Evolutionary conservation across 2,888 invertebrate species (phyloP), one percentile per base, ranked within the genome.

Genomic region (Acanthopleura granulata): DNA sequence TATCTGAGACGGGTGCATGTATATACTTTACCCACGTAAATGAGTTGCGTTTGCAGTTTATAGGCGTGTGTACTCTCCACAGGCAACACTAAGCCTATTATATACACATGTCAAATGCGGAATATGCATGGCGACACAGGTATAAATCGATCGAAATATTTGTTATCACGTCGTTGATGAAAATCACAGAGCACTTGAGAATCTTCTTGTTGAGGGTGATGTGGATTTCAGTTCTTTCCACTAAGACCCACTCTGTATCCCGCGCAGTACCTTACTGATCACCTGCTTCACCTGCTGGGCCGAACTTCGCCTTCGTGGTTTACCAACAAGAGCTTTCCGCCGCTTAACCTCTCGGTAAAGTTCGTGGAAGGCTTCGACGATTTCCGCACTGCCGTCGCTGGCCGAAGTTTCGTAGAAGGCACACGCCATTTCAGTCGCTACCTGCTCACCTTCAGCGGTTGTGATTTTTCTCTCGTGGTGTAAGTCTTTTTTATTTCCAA

Each of bases 341-440:
- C 89, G 76, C 69, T 83, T 82, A 14, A 90, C 84, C 75, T 90
- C 90, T 25, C 90, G 81, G 75, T 88, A 86, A 51, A 90, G 84
- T 81, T 90, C 89, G 72, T 87, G 82, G 77, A 90, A 90, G 62
- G 89, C 81, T 76, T 90, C 89, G 11, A 81, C 75, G n/a, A 90
- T 88, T 74, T 87, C 87, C 4, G 82, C 81, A n/a, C 87, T 85
- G 3, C 89, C 89, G 74, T 90, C 89, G 76, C 87, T 86, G 40
- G 89, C 90, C 30, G 87, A 89, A 27, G 85, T 90, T 76, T 89
- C 89, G 79, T 84, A 88, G 79, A 88, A 89, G 0, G 87, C 87
- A 77, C 87, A 87, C 61, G 87, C 87, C 84, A 87, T 82, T 30
- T 89, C 87, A 6, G 82, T 79, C 0, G 89, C 88, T 50, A 87